Percentiles rank a stretch among this genome's conserved stretches.
Evolutionary conservation across 2,888 invertebrate species (phyloP).

Genomic region (Deilephila elpenor): DNA sequence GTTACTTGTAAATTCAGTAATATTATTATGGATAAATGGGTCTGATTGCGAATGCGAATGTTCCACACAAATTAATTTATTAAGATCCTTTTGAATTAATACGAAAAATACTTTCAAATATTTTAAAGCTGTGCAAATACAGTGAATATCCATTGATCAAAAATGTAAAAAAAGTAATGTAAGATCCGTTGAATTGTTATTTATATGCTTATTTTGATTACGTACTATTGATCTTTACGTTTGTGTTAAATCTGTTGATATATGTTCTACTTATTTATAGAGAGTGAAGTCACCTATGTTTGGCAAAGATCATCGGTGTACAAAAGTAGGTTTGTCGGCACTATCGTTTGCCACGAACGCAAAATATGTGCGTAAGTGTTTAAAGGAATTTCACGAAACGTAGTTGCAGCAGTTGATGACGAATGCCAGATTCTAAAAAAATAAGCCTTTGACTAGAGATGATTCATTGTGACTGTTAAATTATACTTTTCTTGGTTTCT

Average conservation of each 20-base stretch:
- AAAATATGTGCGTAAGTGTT: neutral
- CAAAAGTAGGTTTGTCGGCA: slow-evolving; percentile 34
- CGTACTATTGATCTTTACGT: slow-evolving; percentile 33
- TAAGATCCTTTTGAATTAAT: too few relatives aligned
- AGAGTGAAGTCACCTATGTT: slow-evolving; percentile 51
- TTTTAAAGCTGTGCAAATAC: too few relatives aligned
- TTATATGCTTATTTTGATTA: neutral
- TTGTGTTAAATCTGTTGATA: slow-evolving; percentile 45
- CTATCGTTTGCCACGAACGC: neutral
- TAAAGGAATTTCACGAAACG: neutral
- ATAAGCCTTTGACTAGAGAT: slow-evolving; percentile 6
- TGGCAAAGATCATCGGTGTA: slow-evolving; percentile 42
- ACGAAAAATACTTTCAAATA: too few relatives aligned
- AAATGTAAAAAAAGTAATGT: neutral
- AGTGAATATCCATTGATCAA: neutral
- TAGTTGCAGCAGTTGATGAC: neutral
- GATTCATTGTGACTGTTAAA: neutral
- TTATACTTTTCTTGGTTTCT: neutral
- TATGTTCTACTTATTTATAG: slow-evolving; percentile 47
- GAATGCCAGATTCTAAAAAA: neutral
- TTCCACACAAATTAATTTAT: too few relatives aligned
- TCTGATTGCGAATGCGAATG: too few relatives aligned
- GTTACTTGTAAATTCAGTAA: too few relatives aligned
- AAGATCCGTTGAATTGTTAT: neutral
- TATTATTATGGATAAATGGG: too few relatives aligned